Percentiles rank a stretch among this genome's conserved stretches.
Conservation (phyloP, 30 jellyfish, hydroid and myxozoan species). For the Hydractinia symbiolongicarpus region DNA sequence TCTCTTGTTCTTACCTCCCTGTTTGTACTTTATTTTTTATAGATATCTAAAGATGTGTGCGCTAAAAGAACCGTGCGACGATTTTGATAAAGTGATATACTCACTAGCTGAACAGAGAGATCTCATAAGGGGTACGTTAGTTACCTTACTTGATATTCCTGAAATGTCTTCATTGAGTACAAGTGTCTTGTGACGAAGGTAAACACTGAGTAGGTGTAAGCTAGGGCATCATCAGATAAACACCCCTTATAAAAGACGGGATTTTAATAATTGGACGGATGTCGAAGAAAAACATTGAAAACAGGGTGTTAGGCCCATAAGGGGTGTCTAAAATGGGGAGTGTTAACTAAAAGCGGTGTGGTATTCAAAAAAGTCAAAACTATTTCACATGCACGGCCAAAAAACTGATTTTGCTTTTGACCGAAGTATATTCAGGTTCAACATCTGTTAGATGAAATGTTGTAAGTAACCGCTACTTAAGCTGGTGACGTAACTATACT, state of each 20-base stretch:
- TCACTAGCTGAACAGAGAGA: conserved; percentile 57
- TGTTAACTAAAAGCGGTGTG: too few species aligned
- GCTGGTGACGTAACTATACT: background rate
- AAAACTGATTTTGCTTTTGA: background rate
- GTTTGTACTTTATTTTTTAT: background rate
- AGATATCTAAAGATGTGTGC: conserved; percentile 63
- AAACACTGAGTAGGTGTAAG: background rate
- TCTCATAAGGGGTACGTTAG: conserved; percentile 43
- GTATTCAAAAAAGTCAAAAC: too few species aligned
- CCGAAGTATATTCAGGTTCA: background rate
- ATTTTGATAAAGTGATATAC: conserved; percentile 49
- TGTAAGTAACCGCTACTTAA: too few species aligned
- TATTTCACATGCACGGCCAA: background rate
- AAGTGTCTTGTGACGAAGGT: too few species aligned
- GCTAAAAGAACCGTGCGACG: conserved; percentile 72
- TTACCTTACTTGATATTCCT: background rate
- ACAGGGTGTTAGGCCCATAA: too few species aligned
- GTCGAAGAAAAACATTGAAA: too few species aligned
- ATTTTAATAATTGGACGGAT: too few species aligned
- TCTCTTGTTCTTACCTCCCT: background rate
- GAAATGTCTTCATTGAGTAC: too few species aligned
- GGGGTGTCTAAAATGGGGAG: too few species aligned
- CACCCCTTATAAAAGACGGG: background rate
- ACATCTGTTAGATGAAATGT: background rate
- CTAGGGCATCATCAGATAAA: background rate